Evolutionary conservation across 2,113 vertebrate genomes (phyloP).

Genomic region (Shinisaurus crocodilurus): DNA sequence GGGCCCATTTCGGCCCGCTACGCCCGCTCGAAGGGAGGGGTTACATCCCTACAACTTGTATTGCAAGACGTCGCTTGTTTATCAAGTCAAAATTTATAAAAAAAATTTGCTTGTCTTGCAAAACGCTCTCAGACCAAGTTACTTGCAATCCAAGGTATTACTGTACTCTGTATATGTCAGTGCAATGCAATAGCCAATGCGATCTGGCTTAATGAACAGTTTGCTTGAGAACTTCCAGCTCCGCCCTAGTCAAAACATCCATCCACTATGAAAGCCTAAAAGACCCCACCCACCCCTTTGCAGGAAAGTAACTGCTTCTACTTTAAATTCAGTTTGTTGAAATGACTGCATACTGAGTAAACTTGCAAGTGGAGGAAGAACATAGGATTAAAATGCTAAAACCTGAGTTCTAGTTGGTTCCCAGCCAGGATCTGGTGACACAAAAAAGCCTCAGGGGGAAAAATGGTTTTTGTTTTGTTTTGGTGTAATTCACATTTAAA

Average conservation of each 20-base stretch:
- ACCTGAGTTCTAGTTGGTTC: not conserved
- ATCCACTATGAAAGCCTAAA: not conserved
- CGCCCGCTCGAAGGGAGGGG: too few relatives aligned
- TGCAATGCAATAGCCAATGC: not conserved
- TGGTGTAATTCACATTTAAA: too few relatives aligned
- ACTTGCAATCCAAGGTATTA: too few relatives aligned
- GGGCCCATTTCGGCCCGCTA: too few relatives aligned
- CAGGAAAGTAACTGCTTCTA: not conserved
- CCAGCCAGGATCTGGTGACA: not conserved
- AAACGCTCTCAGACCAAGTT: too few relatives aligned
- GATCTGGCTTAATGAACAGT: not conserved
- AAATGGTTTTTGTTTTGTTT: too few relatives aligned
- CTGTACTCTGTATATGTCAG: slow-evolving; percentile 8
- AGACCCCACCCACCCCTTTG: not conserved
- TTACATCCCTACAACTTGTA: too few relatives aligned
- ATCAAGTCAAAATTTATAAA: too few relatives aligned
- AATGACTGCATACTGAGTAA: not conserved
- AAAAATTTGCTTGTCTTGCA: too few relatives aligned
- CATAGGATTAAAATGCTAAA: not conserved
- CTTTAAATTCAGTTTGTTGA: not conserved
- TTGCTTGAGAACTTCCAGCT: not conserved
- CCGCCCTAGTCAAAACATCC: too few relatives aligned
- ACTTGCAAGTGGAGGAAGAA: not conserved
- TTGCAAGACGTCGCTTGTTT: too few relatives aligned
- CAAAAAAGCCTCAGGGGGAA: too few relatives aligned